Conservation (phyloP, 2,797 vertebrate genomes). For the Poeciliopsis paucimaculata region DNA sequence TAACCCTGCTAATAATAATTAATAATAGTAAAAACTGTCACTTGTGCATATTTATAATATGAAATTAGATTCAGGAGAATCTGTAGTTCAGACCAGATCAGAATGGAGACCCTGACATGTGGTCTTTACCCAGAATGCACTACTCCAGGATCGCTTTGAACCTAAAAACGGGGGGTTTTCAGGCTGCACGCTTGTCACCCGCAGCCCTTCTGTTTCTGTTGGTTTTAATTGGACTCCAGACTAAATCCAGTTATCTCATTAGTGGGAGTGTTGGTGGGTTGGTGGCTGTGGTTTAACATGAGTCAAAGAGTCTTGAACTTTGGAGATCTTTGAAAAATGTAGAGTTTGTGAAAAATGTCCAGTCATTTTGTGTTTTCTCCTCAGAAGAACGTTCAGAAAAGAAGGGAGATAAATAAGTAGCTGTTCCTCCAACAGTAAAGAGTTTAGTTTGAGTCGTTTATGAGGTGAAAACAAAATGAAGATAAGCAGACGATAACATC, state of each 20-base stretch:
- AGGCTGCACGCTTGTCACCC: background rate
- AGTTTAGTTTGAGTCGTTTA: background rate
- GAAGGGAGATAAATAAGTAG: background rate
- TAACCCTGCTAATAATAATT: background rate
- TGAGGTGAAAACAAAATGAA: background rate
- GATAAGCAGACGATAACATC: background rate
- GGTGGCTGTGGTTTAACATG: slow-evolving; percentile 10
- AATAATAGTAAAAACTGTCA: background rate
- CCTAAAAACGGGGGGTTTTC: background rate
- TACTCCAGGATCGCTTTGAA: background rate
- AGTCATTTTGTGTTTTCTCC: background rate
- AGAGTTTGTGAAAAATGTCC: background rate
- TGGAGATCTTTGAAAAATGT: background rate
- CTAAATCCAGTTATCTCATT: slow-evolving; percentile 40
- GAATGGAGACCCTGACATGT: background rate
- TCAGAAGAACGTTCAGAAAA: background rate
- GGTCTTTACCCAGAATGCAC: background rate
- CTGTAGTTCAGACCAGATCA: background rate
- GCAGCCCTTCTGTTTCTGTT: slow-evolving; percentile 16
- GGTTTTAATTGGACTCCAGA: slow-evolving; percentile 25
- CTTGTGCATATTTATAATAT: background rate
- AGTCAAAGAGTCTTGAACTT: slow-evolving; percentile 8
- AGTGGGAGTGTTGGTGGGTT: slow-evolving; percentile 25
- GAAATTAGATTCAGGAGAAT: background rate
- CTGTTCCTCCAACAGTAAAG: background rate